Percentiles rank a stretch among this genome's conserved stretches.
Conservation (phyloP, 2,888 invertebrate species). For the Caenorhabditis doughertyi region DNA sequence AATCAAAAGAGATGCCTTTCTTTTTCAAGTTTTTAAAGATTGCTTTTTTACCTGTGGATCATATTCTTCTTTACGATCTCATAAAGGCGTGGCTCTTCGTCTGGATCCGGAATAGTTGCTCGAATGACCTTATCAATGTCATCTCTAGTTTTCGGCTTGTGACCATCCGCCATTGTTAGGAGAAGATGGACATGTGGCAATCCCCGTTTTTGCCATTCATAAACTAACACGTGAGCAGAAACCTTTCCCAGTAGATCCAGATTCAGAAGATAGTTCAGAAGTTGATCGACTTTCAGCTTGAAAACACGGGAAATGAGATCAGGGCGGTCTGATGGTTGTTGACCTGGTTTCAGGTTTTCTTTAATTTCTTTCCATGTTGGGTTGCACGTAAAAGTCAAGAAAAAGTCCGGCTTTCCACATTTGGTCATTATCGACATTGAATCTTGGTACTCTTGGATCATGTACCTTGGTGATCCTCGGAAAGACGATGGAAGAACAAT, state of each 20-base stretch:
- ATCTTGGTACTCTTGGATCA: conserved; percentile 70
- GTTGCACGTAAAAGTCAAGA: conserved; percentile 80
- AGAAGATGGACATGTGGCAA: conserved; percentile 80
- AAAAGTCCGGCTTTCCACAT: conserved; percentile 72
- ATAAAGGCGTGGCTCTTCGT: conserved; percentile 63
- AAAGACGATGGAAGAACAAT: conserved; percentile 78
- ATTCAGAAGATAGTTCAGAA: conserved; percentile 11
- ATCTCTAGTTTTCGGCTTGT: conserved; percentile 58
- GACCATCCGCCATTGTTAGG: conserved; percentile 77
- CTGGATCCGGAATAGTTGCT: conserved; percentile 73
- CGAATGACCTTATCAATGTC: conserved; percentile 56
- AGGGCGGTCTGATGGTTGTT: conserved; percentile 72
- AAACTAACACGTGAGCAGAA: neutral
- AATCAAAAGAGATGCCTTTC: too few relatives aligned
- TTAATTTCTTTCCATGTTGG: conserved; percentile 81
- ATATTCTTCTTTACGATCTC: conserved; percentile 69
- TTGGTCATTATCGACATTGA: conserved; percentile 76
- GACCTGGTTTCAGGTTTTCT: conserved; percentile 62
- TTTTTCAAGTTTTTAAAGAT: too few relatives aligned
- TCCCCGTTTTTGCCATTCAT: conserved; percentile 76
- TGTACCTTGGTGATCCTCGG: conserved; percentile 82
- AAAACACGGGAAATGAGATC: conserved; percentile 79
- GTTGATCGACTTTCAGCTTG: conserved; percentile 67
- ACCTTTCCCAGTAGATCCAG: neutral
- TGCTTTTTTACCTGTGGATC: conserved; percentile 81